Evolutionary conservation across 2,797 vertebrate genomes (phyloP), one percentile per base, ranked within the genome.

Genomic region (Silurus lanzhouensis): DNA sequence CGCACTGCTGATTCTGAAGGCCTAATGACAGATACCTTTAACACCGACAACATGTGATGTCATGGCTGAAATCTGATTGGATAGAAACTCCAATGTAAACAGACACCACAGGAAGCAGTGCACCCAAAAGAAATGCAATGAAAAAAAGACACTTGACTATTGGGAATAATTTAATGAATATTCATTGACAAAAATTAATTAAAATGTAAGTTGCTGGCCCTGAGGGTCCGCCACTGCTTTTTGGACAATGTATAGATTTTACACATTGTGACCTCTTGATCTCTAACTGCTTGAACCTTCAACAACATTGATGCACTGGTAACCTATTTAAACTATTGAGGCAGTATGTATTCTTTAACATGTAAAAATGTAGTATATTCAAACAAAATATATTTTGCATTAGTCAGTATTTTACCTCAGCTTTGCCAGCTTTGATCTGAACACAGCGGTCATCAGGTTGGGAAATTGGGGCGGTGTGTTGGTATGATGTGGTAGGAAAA

Each of bases 391-490:
- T 74, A 14, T 38, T 71, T 8, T 13, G 6, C 3, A 63, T 38
- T 22, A 57, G 14, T 15, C 19, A 25, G 20, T 8, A 64, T 58
- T 92, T 96, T 94, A 98, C 98, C 97, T 99, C 97, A 90, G 97
- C 96, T 94, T 98, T 99, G 89, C 96, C 94, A 87, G 97, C 97
- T 93, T 96, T 95, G 93, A 99, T 99, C 91, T 99, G 97, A 90
- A 99, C 95, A 88, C 96, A 95, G 93, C 96, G 92, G 89, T 97
- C 96, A 94, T 98, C 95, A 87, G 92, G 91, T 86, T 90, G 90
- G 84, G 89, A 85, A 91, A 89, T 94, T 0, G 83, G 48, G 79
- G 31, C 68, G 31, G 17, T 9, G 3, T 58, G n/a, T 31, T 81
- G 61, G 58, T 86, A 63, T 63, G 87, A 74, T 68, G 82, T n/a